A percentile compares a stretch with the other conserved stretches of the same genome.
These are phyloP conservation scores for Karalla daura DNA, from an alignment of 2,797 vertebrate genomes.

Conservation along the genomic window DNA sequence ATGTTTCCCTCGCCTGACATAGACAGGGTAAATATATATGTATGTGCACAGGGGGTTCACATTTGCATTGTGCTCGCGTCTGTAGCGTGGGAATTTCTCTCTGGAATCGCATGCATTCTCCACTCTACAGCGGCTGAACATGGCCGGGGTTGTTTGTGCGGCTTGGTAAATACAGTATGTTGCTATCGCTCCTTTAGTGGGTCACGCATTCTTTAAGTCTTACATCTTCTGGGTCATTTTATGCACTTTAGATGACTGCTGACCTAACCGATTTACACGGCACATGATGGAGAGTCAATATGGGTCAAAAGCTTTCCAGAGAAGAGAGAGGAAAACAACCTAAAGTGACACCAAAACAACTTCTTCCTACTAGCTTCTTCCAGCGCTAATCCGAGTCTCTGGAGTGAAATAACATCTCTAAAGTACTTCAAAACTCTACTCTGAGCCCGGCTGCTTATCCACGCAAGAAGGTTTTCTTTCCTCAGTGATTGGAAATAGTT, in stretches of 20 bases:
- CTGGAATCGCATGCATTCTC: conserved; percentile 7
- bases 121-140: neutral
- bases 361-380: too few relatives aligned
- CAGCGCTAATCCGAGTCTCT: too few relatives aligned
- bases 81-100: neutral
- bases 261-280: neutral
- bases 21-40: conserved; percentile 4
- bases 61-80: neutral
- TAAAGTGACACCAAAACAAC: neutral
- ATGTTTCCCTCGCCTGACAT: conserved; percentile 24
- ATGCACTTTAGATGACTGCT: neutral
- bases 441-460: too few relatives aligned
- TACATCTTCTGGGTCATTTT: neutral
- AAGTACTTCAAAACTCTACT: too few relatives aligned
- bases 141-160: conserved; percentile 10
- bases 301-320: neutral
- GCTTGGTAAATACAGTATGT: conserved; percentile 11
- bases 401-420: too few relatives aligned
- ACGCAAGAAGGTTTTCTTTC: neutral
- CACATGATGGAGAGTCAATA: neutral
- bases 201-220: conserved; percentile 42
- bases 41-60: conserved; percentile 7
- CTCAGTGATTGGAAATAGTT: conserved; percentile 7
- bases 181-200: conserved; percentile 21
- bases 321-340: neutral